Evolutionary conservation across 2,797 vertebrate species (phyloP).

Genomic region (Heteromormyrus szaboi): DNA sequence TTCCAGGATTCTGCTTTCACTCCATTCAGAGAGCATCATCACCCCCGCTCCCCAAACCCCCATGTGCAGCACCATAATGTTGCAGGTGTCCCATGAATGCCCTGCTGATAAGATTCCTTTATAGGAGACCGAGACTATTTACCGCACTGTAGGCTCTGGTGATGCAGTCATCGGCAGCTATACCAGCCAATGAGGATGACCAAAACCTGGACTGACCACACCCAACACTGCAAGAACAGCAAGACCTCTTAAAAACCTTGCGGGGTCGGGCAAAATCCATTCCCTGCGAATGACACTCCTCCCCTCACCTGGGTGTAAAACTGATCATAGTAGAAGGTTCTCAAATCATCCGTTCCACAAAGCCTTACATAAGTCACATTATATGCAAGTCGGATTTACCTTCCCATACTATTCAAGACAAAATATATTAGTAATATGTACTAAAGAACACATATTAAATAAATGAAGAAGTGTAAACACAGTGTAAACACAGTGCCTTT

Average conservation of each 20-base stretch:
- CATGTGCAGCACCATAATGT: background rate
- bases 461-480: background rate
- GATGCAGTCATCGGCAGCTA: background rate
- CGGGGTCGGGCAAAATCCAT: background rate
- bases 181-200: background rate
- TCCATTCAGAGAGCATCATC: background rate
- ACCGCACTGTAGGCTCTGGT: background rate
- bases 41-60: background rate
- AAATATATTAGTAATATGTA: background rate
- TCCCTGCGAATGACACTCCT: background rate
- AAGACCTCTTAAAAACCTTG: background rate
- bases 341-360: background rate
- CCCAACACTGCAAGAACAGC: background rate
- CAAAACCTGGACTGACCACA: background rate
- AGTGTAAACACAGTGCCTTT: background rate
- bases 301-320: background rate
- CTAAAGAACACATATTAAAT: background rate
- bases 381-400: background rate
- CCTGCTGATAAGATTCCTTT: background rate
- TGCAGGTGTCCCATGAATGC: constrained; percentile 18
- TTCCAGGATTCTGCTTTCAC: background rate
- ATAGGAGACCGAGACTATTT: background rate
- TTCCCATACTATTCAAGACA: background rate
- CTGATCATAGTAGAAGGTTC: background rate
- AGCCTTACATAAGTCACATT: background rate